Base-by-base conservation (phyloP, 2,113 vertebrate genomes). In the Anser cygnoides region DNA sequence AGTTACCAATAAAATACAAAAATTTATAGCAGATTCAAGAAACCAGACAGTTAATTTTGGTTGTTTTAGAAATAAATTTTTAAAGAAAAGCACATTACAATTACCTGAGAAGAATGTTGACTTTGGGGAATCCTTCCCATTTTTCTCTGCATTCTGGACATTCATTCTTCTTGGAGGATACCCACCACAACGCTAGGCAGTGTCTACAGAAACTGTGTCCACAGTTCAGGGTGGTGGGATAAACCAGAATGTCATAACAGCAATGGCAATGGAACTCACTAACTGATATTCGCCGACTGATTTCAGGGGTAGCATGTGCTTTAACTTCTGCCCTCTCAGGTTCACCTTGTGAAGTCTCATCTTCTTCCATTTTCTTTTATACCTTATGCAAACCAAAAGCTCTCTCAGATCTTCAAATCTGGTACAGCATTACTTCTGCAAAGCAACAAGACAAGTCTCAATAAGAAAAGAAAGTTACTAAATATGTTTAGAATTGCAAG, bases 191-290 rank as follows among this genome's bases (percentile, higher is more conserved):
- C 13, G 99, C 99, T 29, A 99, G 97, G 95, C 99, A 99, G 86
- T 99, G 99, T 44, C 99, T 98, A 75, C 99, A 99, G 97, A 99
- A 99, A 93, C 98, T 99, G n/a, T 99, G 99, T 19, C 99, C 99
- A 18, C 99, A 99, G 96, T 98, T 99, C 87, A 99, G 89, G 31
- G 99, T 99, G 92, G 99, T 99, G 81, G 99, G 99, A 87, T 99
- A 98, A 58, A 99, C 97, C 68, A 99, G 97, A 76, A 99, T 98
- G 82, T 99, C 99, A 0, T 99, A 99, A 89, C 99, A 99, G 95
- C 99, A 99, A 92, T 99, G 99, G 87, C 99, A 99, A 2, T 98
- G 98, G 95, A 99, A 99, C 75, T 99, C 99, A 7, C 96, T 97
- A 25, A 98, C 98, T 1, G 98, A 98, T 74, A 99, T 96, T 81